These are phyloP conservation scores for Cylas formicarius DNA, from an alignment of 1,140 invertebrate genomes.

Conservation along the genomic window DNA sequence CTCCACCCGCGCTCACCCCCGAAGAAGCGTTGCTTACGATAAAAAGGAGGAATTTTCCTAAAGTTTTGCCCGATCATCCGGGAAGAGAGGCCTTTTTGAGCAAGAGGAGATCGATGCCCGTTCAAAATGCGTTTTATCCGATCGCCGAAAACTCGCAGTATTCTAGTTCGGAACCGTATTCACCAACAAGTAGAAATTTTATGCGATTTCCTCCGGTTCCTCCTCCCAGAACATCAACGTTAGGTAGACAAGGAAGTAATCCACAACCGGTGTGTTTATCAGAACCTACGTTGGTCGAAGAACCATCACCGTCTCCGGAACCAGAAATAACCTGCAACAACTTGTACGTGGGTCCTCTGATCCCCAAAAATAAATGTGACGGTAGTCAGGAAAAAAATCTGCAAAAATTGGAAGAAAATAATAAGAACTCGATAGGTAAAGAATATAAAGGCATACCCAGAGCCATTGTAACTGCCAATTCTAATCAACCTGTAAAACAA, in stretches of 20 bases:
- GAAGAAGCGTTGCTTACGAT: constrained; percentile 66
- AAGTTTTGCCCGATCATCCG: constrained; percentile 69
- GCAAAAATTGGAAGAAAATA: constrained; percentile 32
- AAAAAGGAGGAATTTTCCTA: constrained; percentile 69
- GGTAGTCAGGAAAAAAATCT: constrained; percentile 13
- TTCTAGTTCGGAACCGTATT: constrained; percentile 41
- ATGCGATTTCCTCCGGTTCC: constrained; percentile 53
- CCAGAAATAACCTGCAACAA: constrained; percentile 46
- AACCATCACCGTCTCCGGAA: constrained; percentile 39
- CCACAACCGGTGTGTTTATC: constrained; percentile 32
- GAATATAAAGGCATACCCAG: constrained; percentile 22
- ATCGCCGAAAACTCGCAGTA: constrained; percentile 30
- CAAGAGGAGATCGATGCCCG: constrained; percentile 51
- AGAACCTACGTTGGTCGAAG: constrained; percentile 42
- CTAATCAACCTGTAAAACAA: constrained; percentile 31
- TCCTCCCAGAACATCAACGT: constrained; percentile 54
- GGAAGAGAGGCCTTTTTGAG: constrained; percentile 38
- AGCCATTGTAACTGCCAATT: constrained; percentile 32
- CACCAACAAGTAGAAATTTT: constrained; percentile 32
- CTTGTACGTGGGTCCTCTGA: constrained; percentile 47
- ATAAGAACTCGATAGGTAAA: constrained; percentile 8
- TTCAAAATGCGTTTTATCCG: constrained; percentile 42
- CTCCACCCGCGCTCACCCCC: constrained; percentile 45
- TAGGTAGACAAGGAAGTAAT: constrained; percentile 44
- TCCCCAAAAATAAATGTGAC: constrained; percentile 36